Evolutionary conservation across 2,113 vertebrate species (phyloP).

Genomic region (Nothocercus nigrocapillus): DNA sequence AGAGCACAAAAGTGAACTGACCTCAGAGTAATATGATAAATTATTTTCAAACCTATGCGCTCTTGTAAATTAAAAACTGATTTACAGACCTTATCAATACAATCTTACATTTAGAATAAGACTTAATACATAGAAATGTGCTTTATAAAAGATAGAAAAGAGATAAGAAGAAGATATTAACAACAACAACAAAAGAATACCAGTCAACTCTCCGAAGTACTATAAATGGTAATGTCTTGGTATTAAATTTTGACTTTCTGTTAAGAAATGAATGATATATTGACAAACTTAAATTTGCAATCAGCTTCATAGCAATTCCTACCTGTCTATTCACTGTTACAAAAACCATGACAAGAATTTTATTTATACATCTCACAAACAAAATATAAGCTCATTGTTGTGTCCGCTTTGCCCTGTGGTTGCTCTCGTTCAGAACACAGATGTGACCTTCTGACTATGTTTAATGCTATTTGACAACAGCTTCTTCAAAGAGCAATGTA

Average conservation of each 20-base stretch:
- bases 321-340: not conserved
- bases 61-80: not conserved
- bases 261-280: not conserved
- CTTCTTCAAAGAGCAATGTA: not conserved
- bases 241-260: not conserved
- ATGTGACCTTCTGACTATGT: fast-evolving
- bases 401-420: not conserved
- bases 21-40: not conserved
- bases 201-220: not conserved
- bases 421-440: not conserved
- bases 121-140: not conserved
- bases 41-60: not conserved
- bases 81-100: not conserved
- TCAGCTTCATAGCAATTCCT: not conserved
- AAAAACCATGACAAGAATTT: not conserved
- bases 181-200: not conserved
- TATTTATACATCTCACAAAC: not conserved
- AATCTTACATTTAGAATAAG: not conserved
- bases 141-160: not conserved
- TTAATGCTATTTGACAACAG: not conserved
- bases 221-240: not conserved
- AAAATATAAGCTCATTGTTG: not conserved
- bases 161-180: not conserved
- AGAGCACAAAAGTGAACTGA: not conserved
- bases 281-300: not conserved